Conservation (phyloP, 2,113 vertebrate genomes). For the Hippocampus guttulatus region DNA sequence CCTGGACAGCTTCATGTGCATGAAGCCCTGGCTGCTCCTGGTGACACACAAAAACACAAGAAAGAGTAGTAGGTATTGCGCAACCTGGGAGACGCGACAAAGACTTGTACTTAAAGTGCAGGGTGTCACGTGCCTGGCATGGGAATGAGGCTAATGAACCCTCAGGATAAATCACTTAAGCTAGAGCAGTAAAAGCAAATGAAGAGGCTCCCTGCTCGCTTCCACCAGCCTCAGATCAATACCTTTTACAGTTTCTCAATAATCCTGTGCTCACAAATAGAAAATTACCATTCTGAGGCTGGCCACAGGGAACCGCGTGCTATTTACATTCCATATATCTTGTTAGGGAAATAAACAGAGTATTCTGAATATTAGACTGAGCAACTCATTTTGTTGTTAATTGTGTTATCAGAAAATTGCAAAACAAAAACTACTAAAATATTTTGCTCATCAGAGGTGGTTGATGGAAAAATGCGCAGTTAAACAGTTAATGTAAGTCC, state of each 20-base stretch:
- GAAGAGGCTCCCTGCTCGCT: constrained; percentile 50
- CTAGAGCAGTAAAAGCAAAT: constrained; percentile 61
- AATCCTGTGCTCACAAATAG: constrained; percentile 45
- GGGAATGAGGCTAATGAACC: constrained; percentile 53
- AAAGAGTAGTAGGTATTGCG: neutral
- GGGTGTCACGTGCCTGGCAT: constrained; percentile 28
- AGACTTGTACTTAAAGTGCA: constrained; percentile 36
- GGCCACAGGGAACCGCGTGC: neutral
- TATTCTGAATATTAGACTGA: constrained; percentile 21
- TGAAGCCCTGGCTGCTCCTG: constrained; percentile 98
- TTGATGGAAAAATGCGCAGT: neutral
- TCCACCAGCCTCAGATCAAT: constrained; percentile 43
- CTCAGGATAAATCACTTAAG: constrained; percentile 53
- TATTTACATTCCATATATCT: constrained; percentile 15
- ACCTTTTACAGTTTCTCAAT: constrained; percentile 51
- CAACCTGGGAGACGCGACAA: neutral
- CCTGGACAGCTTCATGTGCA: constrained; percentile 96
- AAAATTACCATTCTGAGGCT: constrained; percentile 25
- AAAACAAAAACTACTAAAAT: no score
- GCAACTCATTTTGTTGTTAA: neutral
- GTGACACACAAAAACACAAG: constrained; percentile 16
- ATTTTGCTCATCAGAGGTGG: neutral
- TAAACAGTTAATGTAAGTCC: neutral
- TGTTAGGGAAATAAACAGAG: constrained; percentile 13
- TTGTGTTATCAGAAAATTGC: neutral